These are phyloP conservation scores for Motacilla tschutschensis DNA, from an alignment of 2,113 vertebrate species.

Conservation along the genomic window DNA sequence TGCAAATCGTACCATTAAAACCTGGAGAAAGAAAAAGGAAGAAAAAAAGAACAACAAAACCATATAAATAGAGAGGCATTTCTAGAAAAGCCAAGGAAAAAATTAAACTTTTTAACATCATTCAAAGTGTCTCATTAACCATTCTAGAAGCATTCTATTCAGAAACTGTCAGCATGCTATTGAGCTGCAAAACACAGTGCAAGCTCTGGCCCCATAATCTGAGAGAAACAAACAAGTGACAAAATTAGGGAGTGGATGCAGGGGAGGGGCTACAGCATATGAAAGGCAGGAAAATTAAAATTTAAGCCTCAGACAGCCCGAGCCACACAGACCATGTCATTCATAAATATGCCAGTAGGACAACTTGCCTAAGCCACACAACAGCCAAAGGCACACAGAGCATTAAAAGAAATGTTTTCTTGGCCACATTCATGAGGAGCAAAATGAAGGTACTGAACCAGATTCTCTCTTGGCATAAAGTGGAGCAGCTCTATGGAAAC, in stretches of 20 bases:
- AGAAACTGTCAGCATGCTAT: not conserved
- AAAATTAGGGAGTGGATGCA: constrained; percentile 3
- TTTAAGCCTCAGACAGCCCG: constrained; percentile 3
- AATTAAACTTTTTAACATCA: not conserved
- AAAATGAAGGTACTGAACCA: constrained; percentile 13
- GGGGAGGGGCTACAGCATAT: not conserved
- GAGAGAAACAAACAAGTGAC: not conserved
- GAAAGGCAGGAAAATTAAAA: constrained; percentile 6
- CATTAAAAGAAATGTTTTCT: not conserved
- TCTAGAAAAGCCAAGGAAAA: not conserved
- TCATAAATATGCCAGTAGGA: not conserved
- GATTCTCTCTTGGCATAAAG: not conserved
- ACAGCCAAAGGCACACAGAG: constrained; percentile 19
- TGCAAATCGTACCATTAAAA: constrained; percentile 95
- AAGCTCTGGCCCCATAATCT: not conserved
- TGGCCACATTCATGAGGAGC: not conserved
- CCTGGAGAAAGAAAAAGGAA: constrained; percentile 69
- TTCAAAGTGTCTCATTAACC: not conserved
- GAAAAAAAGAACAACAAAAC: not conserved
- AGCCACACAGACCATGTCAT: constrained; percentile 27
- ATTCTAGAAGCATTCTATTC: not conserved
- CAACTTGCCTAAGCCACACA: constrained; percentile 7
- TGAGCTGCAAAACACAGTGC: not conserved
- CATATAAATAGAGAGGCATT: not conserved
- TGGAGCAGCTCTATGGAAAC: not conserved